A percentile compares a stretch with the other conserved stretches of the same genome.
Conservation (phyloP, 2,113 vertebrate genomes). For the Lasiurus borealis region DNA sequence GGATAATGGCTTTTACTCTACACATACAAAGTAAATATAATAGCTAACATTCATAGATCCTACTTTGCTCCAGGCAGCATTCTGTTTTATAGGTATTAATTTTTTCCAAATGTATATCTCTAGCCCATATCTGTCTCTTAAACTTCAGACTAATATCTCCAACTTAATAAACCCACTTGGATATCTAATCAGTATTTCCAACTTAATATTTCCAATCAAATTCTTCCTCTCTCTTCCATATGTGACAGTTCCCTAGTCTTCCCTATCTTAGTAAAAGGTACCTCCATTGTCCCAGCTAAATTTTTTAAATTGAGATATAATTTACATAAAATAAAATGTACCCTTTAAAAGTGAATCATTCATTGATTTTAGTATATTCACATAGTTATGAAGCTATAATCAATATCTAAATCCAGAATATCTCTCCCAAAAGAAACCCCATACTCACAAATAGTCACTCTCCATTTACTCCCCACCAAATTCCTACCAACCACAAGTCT, state of each 20-base stretch:
- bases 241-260: neutral
- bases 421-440: neutral
- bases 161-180: constrained; percentile 2
- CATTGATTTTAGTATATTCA: constrained; percentile 11
- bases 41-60: constrained; percentile 13
- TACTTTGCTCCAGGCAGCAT: neutral
- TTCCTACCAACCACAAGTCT: neutral
- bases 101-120: neutral
- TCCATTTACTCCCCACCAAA: neutral
- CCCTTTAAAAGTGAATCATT: neutral
- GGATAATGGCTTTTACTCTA: too few relatives aligned
- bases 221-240: neutral
- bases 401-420: constrained; percentile 8
- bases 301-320: constrained; percentile 7
- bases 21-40: too few relatives aligned
- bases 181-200: constrained; percentile 25
- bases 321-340: neutral
- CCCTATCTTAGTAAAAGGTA: neutral
- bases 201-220: constrained; percentile 8
- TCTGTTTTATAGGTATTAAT: neutral
- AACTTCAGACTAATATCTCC: neutral
- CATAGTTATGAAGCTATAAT: neutral
- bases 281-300: neutral
- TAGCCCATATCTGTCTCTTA: neutral
- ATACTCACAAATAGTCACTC: neutral